Evolutionary conservation across 1,140 invertebrate species (phyloP).

Genomic region (Aphelinus atriplicis): DNA sequence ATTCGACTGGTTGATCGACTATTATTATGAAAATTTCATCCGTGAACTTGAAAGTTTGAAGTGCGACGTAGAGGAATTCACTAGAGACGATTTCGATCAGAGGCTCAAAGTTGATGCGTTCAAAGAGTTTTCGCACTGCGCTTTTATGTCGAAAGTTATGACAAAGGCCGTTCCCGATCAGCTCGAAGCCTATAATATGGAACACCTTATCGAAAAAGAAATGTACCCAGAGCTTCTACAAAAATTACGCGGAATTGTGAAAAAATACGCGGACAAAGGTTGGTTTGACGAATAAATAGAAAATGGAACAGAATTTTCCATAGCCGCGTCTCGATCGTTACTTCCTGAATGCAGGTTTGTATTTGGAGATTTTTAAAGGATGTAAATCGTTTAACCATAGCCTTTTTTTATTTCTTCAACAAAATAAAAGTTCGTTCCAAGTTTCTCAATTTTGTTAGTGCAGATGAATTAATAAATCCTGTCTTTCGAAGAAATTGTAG

Average conservation of each 20-base stretch:
- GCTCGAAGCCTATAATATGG: constrained; percentile 16
- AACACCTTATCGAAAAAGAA: background rate
- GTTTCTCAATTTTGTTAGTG: too few relatives aligned
- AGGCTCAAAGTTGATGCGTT: constrained; percentile 43
- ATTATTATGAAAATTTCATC: constrained; percentile 68
- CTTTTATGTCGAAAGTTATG: constrained; percentile 56
- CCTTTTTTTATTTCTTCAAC: too few relatives aligned
- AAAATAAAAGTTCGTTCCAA: too few relatives aligned
- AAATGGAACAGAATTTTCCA: too few relatives aligned
- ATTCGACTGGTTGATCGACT: constrained; percentile 62
- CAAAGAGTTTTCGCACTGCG: constrained; percentile 52
- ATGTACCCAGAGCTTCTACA: constrained; percentile 30
- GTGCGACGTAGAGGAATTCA: constrained; percentile 47
- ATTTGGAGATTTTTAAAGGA: too few relatives aligned
- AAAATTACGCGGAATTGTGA: constrained; percentile 36
- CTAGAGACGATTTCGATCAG: constrained; percentile 46
- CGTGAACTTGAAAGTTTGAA: constrained; percentile 48
- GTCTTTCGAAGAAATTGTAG: too few relatives aligned
- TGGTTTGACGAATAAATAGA: constrained; percentile 24
- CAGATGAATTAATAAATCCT: too few relatives aligned
- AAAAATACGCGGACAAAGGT: constrained; percentile 31
- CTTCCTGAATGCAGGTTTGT: too few relatives aligned
- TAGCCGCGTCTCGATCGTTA: too few relatives aligned
- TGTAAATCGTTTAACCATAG: too few relatives aligned
- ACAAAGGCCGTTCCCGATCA: constrained; percentile 45